Conservation (phyloP, 2,888 invertebrate species). For the Tetanocera ferruginea region DNA sequence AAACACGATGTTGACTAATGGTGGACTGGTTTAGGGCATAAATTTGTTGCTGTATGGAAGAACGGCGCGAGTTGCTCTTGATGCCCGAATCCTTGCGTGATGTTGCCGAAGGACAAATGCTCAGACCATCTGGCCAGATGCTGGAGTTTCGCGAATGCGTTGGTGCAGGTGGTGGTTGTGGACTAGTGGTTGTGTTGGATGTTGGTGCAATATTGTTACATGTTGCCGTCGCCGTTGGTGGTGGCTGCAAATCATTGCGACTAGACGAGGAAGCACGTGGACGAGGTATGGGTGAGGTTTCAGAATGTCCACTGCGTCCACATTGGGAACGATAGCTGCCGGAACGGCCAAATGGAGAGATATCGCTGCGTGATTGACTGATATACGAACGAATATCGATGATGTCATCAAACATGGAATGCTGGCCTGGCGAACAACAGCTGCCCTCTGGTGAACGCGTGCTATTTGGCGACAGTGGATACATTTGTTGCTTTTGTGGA, state of each 20-base stretch:
- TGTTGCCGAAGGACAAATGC: constrained; percentile 82
- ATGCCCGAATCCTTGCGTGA: constrained; percentile 92
- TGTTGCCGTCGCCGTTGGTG: constrained; percentile 28
- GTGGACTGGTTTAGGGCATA: constrained; percentile 77
- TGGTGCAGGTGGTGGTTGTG: constrained; percentile 34
- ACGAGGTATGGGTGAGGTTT: constrained; percentile 69
- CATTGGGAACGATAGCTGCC: constrained; percentile 81
- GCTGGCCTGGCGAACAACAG: constrained; percentile 71
- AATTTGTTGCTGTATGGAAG: constrained; percentile 89
- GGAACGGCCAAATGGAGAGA: constrained; percentile 78
- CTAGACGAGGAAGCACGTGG: constrained; percentile 70
- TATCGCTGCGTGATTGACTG: constrained; percentile 81
- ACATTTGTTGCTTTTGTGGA: constrained; percentile 66
- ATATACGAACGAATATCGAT: constrained; percentile 81
- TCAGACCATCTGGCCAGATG: constrained; percentile 76
- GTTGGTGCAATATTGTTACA: constrained; percentile 13
- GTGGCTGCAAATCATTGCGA: constrained; percentile 44
- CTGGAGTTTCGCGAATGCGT: constrained; percentile 61
- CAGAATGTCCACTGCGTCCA: constrained; percentile 73
- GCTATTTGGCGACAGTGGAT: constrained; percentile 48
- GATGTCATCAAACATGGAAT: constrained; percentile 75
- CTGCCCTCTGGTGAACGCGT: constrained; percentile 58
- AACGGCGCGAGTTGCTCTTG: constrained; percentile 85
- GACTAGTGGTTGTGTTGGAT: constrained; percentile 36
- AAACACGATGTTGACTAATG: constrained; percentile 84